phyloP scores from a whole-genome alignment of 2,888 invertebrate species.

The Choristoneura rosaceana region DNA sequence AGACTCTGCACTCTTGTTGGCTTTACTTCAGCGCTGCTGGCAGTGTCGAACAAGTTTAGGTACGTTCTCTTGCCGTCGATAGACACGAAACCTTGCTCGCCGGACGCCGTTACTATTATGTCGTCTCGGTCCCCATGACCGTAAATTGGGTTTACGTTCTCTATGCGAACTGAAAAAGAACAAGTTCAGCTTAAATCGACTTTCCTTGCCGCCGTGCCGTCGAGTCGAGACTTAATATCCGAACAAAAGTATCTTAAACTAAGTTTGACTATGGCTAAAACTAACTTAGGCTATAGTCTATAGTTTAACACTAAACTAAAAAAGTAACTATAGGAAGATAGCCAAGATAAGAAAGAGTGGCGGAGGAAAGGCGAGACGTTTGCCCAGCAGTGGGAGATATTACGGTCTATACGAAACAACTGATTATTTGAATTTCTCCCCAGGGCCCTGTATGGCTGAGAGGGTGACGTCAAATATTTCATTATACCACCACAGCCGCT shows the following conservation, averaged over 20 bases:
- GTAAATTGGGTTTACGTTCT: conserved; percentile 75
- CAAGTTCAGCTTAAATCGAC: too few species aligned
- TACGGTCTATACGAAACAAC: too few species aligned
- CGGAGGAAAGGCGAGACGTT: too few species aligned
- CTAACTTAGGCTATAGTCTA: too few species aligned
- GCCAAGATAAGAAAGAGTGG: too few species aligned
- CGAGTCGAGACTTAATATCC: too few species aligned
- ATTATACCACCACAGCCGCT: conserved; percentile 86
- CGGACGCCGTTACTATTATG: conserved; percentile 92
- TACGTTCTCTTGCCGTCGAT: conserved; percentile 96
- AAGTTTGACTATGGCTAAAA: too few species aligned
- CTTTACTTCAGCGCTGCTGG: conserved; percentile 65
- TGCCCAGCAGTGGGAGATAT: too few species aligned
- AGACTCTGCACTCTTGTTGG: conserved; percentile 63
- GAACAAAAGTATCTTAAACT: too few species aligned
- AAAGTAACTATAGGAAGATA: neutral
- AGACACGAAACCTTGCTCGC: conserved; percentile 94
- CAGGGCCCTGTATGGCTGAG: conserved; percentile 94
- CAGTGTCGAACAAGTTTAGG: conserved; percentile 92
- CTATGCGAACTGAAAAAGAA: conserved; percentile 85
- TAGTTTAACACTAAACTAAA: too few species aligned
- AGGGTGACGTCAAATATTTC: conserved; percentile 96
- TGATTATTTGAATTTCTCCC: conserved; percentile 62
- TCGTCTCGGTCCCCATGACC: conserved; percentile 80
- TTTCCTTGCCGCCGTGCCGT: too few species aligned